These are phyloP conservation scores for Microhierax caerulescens DNA, from an alignment of 2,797 vertebrate species.

Conservation along the genomic window DNA sequence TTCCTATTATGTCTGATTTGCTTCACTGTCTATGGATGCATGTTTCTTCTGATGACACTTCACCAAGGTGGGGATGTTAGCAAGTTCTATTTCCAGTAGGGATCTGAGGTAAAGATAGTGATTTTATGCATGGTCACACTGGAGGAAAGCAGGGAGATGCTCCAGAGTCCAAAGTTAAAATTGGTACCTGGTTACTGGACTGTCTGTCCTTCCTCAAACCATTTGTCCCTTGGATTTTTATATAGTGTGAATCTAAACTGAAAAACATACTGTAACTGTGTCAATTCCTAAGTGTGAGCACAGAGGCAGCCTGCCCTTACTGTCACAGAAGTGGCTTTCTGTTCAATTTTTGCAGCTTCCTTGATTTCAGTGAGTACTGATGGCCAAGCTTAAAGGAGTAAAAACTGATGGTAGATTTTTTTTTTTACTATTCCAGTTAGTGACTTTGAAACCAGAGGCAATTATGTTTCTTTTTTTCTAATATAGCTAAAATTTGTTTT, in stretches of 20 bases:
- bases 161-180: not conserved
- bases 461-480: not conserved
- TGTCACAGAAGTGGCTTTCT: not conserved
- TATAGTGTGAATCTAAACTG: not conserved
- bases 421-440: not conserved
- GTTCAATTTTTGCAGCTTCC: not conserved
- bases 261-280: not conserved
- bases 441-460: not conserved
- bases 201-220: not conserved
- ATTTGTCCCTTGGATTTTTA: not conserved
- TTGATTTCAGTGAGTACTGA: not conserved
- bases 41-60: not conserved
- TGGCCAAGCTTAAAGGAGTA: not conserved
- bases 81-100: not conserved
- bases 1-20: not conserved
- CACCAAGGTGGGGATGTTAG: not conserved
- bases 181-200: not conserved
- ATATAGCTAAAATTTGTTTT: not conserved
- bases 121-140: rapidly evolving
- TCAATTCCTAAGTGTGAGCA: not conserved
- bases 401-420: not conserved
- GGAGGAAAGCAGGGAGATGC: rapidly evolving
- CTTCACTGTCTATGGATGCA: not conserved
- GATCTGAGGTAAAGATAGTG: not conserved
- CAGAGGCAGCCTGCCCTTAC: not conserved